Percentiles rank a stretch among this genome's conserved stretches.
phyloP scores from a whole-genome alignment of 2,113 vertebrate genomes.

The Agapornis roseicollis region DNA sequence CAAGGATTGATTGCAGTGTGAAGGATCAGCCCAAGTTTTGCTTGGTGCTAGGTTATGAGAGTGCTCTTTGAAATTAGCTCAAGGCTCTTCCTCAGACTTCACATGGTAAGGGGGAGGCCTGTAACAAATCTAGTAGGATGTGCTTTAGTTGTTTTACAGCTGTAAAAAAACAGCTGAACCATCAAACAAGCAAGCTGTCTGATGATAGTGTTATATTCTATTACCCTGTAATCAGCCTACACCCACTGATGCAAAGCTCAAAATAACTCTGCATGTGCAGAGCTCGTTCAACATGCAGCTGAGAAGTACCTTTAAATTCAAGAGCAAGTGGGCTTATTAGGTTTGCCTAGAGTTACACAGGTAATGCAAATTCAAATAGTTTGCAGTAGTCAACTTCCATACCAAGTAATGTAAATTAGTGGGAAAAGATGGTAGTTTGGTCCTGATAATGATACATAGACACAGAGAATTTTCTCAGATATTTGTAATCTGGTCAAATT shows the following conservation, averaged over 20 bases:
- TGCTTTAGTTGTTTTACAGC: not conserved
- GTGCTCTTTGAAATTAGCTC: not conserved
- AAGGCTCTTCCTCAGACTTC: not conserved
- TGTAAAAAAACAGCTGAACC: not conserved
- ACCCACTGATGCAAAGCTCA: not conserved
- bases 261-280: fast-evolving
- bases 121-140: not conserved
- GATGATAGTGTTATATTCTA: not conserved
- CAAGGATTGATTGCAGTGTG: not conserved
- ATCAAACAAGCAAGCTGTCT: not conserved
- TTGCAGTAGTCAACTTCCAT: not conserved
- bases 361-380: not conserved
- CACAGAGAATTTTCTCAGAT: not conserved
- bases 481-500: not conserved
- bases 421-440: not conserved
- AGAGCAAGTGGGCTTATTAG: not conserved
- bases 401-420: not conserved
- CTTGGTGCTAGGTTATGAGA: not conserved
- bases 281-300: not conserved
- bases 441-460: not conserved
- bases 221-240: not conserved
- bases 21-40: constrained; percentile 1
- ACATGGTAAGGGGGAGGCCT: not conserved
- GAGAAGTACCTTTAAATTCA: not conserved
- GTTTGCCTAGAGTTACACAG: not conserved